These are phyloP conservation scores for Bergia puertoricense DNA, from an alignment of 92 coral and sea anemone species.

Conservation along the genomic window DNA sequence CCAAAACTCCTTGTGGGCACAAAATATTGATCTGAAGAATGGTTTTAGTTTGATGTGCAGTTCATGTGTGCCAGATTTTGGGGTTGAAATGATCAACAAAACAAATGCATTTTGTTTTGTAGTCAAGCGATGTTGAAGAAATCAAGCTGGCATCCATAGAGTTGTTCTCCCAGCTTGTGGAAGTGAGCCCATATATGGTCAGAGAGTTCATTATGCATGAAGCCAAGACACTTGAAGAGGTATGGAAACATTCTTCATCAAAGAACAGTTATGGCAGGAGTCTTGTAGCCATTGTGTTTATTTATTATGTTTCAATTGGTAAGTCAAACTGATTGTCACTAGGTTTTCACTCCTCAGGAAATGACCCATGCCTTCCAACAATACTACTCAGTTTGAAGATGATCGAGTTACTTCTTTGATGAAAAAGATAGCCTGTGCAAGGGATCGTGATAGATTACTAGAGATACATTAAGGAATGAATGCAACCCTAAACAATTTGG, in stretches of 20 bases:
- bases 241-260: constrained; percentile 7
- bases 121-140: constrained; percentile 81
- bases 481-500: no score
- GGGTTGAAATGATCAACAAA: neutral
- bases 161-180: constrained; percentile 93
- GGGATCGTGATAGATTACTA: no score
- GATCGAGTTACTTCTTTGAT: no score
- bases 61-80: neutral
- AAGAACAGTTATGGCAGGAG: neutral
- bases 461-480: no score
- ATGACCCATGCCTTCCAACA: no score
- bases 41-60: neutral
- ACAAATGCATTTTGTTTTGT: neutral
- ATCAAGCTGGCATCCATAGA: constrained; percentile 86
- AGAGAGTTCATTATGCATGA: constrained; percentile 93
- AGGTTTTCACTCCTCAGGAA: no score
- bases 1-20: no score
- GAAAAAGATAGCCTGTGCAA: no score
- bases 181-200: constrained; percentile 94
- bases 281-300: neutral
- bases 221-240: constrained; percentile 89
- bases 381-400: no score
- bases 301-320: no score
- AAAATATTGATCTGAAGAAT: no score
- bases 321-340: no score